These are phyloP conservation scores for Rhingia rostrata DNA, from an alignment of 2,888 invertebrate species.

Conservation along the genomic window DNA sequence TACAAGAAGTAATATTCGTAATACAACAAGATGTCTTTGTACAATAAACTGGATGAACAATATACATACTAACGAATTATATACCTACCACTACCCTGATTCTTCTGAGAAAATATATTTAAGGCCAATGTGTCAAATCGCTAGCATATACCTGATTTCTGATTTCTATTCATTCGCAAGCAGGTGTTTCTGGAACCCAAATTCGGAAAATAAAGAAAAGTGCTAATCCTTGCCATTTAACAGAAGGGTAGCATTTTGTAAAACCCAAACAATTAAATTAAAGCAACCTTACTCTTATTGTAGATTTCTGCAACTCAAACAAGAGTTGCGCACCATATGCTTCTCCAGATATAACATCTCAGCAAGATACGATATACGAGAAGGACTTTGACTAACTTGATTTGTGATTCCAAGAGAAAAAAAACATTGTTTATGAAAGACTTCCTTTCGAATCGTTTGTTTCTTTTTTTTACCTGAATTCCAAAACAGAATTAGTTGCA, in stretches of 20 bases:
- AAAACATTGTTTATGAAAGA: neutral
- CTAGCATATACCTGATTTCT: no score
- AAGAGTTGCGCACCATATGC: neutral
- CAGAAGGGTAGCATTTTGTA: neutral
- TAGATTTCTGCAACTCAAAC: neutral
- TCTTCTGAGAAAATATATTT: no score
- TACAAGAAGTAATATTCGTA: no score
- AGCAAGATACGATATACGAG: neutral
- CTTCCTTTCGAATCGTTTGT: neutral
- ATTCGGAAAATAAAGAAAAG: neutral
- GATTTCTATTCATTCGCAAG: neutral
- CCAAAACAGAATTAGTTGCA: conserved; percentile 5
- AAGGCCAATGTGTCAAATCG: no score
- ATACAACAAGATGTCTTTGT: no score
- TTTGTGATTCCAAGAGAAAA: neutral
- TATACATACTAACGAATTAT: no score
- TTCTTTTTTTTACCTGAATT: conserved; percentile 5
- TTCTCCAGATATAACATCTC: neutral
- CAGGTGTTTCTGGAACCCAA: neutral
- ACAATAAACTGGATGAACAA: no score
- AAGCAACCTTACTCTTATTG: neutral
- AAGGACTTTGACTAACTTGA: neutral
- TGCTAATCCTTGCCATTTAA: neutral
- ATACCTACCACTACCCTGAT: no score
- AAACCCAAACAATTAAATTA: neutral